Evolutionary conservation across 2,888 invertebrate genomes (phyloP).

Genomic region (Pseudococcus jackbeardsleyi): DNA sequence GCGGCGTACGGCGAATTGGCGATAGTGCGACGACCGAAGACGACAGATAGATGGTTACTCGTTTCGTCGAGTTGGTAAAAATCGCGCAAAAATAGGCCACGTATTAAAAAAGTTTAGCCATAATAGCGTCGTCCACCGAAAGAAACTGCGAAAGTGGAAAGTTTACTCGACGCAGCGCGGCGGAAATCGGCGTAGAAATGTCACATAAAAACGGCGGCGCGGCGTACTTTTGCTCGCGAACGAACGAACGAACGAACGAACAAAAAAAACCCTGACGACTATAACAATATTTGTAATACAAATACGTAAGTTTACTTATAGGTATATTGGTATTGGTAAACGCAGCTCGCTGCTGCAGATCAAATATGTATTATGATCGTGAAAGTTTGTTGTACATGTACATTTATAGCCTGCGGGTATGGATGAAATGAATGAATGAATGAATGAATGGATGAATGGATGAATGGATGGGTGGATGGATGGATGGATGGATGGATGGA

Average conservation of each 20-base stretch:
- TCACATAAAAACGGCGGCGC: neutral
- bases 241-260: too few relatives aligned
- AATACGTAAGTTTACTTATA: neutral
- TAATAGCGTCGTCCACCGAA: neutral
- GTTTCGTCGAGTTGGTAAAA: conserved; percentile 20
- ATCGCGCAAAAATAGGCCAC: neutral
- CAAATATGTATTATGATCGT: too few relatives aligned
- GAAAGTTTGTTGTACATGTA: too few relatives aligned
- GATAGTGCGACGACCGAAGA: neutral
- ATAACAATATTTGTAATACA: neutral
- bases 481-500: too few relatives aligned
- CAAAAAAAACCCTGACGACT: neutral
- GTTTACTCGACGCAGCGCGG: neutral
- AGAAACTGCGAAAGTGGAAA: neutral
- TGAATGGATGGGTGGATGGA: too few relatives aligned
- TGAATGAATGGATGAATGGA: too few relatives aligned
- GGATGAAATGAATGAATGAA: too few relatives aligned
- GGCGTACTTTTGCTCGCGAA: neutral
- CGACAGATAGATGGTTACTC: neutral
- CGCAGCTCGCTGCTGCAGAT: neutral
- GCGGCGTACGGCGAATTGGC: neutral
- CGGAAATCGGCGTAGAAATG: neutral
- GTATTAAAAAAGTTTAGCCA: conserved; percentile 21
- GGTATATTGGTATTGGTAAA: neutral
- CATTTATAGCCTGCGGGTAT: too few relatives aligned